Percentiles rank a stretch among this genome's conserved stretches.
phyloP scores from a whole-genome alignment of 2,797 vertebrate genomes.

The Aldrovandia affinis region DNA sequence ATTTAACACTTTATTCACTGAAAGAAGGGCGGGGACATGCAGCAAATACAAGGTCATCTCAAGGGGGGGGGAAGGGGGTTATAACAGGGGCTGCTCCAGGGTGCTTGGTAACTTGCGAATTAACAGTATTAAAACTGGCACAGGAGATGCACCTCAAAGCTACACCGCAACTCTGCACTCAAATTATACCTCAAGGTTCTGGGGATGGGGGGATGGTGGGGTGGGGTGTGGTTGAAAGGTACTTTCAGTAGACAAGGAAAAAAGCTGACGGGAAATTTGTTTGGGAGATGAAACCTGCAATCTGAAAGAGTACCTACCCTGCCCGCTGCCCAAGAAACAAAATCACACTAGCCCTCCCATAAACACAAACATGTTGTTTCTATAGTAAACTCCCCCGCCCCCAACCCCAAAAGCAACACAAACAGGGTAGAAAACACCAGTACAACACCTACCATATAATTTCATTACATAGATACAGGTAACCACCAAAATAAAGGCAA shows the following conservation, averaged over 20 bases:
- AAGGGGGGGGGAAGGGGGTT: background rate
- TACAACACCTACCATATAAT: background rate
- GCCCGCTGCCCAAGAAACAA: no score
- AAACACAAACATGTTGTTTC: background rate
- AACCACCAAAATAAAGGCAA: no score
- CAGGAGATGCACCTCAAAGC: background rate
- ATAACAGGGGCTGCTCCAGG: slow-evolving; percentile 62
- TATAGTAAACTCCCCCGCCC: background rate
- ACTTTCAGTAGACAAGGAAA: background rate
- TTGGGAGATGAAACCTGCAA: background rate
- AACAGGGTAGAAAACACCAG: background rate
- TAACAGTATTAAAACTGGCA: slow-evolving; percentile 19
- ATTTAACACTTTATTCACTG: background rate
- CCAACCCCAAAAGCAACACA: background rate
- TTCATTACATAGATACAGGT: background rate
- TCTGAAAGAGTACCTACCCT: no score
- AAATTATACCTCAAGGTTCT: background rate
- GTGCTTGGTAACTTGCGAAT: slow-evolving; percentile 69
- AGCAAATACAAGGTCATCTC: slow-evolving; percentile 72
- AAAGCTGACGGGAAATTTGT: background rate
- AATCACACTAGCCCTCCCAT: background rate
- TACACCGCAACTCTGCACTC: background rate
- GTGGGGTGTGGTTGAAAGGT: background rate
- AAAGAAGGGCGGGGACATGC: background rate
- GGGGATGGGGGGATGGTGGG: background rate